A percentile compares a stretch with the other conserved stretches of the same genome.
Evolutionary conservation across 1,140 invertebrate species (phyloP).

Genomic region (Chironomus tepperi): DNA sequence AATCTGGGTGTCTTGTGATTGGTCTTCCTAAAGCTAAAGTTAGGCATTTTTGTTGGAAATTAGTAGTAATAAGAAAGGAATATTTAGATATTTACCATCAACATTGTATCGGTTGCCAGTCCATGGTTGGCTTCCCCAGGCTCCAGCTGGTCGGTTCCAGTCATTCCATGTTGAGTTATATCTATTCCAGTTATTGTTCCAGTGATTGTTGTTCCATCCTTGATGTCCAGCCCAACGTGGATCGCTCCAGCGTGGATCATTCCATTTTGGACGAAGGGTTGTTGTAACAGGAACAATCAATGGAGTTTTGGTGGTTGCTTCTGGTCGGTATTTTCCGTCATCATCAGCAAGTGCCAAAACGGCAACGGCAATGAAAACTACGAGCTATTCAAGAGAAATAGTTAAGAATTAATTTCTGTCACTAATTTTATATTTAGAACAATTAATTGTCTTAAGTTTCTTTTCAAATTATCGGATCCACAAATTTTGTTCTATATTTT

Average conservation of each 20-base stretch:
- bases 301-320: background rate
- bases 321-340: conserved; percentile 40
- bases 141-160: background rate
- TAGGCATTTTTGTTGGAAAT: background rate
- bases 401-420: background rate
- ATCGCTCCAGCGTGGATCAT: background rate
- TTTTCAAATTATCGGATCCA: too few relatives aligned
- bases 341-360: conserved; percentile 31
- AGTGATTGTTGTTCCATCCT: background rate
- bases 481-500: too few relatives aligned
- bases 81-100: background rate
- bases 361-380: background rate
- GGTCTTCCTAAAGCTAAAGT: background rate
- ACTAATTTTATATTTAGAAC: too few relatives aligned
- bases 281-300: background rate
- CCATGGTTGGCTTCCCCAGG: background rate
- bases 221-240: background rate
- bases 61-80: background rate
- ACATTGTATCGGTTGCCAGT: background rate
- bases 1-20: background rate
- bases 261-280: background rate
- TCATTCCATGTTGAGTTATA: background rate
- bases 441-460: too few relatives aligned
- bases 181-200: background rate
- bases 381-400: background rate